Evolutionary conservation across 2,888 invertebrate genomes (phyloP), one percentile per base, ranked within the genome.

Genomic region (Stramonita haemastoma): DNA sequence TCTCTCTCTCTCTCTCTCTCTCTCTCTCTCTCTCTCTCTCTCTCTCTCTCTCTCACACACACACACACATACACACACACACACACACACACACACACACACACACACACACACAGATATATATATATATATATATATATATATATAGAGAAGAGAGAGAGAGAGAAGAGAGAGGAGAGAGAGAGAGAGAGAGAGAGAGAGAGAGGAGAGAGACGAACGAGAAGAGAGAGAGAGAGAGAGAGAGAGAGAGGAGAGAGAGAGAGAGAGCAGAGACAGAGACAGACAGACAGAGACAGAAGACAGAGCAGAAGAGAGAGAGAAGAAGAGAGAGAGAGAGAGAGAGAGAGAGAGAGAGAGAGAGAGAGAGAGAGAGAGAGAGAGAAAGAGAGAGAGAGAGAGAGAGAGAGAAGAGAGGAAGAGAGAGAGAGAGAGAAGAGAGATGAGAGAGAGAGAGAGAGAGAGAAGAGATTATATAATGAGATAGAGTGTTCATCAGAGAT

Each of bases 61-160:
- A 66, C 19, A 66, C 66, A 66, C 26, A 66, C 19, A 26, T 6
- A 17, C 17, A 66, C 66, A 66, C 19, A 66, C 66, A 66, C 26
- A 66, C 0, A 73, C 11, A 73, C 26, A 4, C 26, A 73, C 73
- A 1, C 26, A 73, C 73, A 73, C 26, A 73, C 73, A 73, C 11
- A 73, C 26, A n/a, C 26, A 73, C 26, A 73, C 26, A 73, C 26
- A 73, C 26, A n/a, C n/a, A 70, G 70, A 70, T 13, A 77, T n/a
- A 77, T 13, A 77, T n/a, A 77, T 0, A 77, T n/a, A 77, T 0
- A 29, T n/a, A n/a, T n/a, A n/a, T n/a, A n/a, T n/a, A n/a, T n/a
- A n/a, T n/a, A n/a, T n/a, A n/a, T n/a, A n/a, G 77, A 77, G 29
- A 77, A 77, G 29, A 77, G 77, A 77, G 29, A 77, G 77, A 77